A percentile compares a stretch with the other conserved stretches of the same genome.
These are phyloP conservation scores for Tenthredo livida DNA, from an alignment of 2,888 invertebrate species.

Conservation along the genomic window DNA sequence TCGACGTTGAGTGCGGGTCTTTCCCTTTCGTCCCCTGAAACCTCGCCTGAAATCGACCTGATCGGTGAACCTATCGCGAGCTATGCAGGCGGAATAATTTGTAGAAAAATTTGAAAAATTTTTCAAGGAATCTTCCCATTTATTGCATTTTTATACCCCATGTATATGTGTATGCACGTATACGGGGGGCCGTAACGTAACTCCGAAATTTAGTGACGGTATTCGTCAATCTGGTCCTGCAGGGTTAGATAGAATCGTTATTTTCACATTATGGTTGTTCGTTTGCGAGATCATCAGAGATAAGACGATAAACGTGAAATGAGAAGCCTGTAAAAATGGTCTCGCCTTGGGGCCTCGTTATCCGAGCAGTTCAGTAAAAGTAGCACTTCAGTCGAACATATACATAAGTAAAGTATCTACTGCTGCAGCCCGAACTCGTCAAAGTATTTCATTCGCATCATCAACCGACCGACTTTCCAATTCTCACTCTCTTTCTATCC, in stretches of 20 bases:
- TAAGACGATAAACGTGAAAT: slow-evolving; percentile 38
- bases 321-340: slow-evolving; percentile 18
- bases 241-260: slow-evolving; percentile 34
- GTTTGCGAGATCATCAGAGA: slow-evolving; percentile 30
- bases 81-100: slow-evolving; percentile 1
- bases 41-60: slow-evolving; percentile 15
- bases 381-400: slow-evolving; percentile 5
- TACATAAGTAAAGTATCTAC: neutral
- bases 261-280: slow-evolving; percentile 36
- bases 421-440: slow-evolving; percentile 13
- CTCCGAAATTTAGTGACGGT: neutral
- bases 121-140: neutral
- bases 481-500: neutral
- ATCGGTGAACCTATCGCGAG: neutral
- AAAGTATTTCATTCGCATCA: slow-evolving; percentile 33
- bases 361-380: slow-evolving; percentile 4
- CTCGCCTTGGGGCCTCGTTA: slow-evolving; percentile 36
- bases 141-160: neutral
- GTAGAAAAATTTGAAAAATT: neutral
- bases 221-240: neutral
- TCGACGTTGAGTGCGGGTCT: slow-evolving; percentile 14
- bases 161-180: neutral
- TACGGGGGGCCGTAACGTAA: neutral
- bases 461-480: slow-evolving; percentile 4
- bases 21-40: slow-evolving; percentile 4